Percentiles rank a stretch among this genome's conserved stretches.
phyloP scores from a whole-genome alignment of 2,113 vertebrate genomes.

The Struthio camelus region DNA sequence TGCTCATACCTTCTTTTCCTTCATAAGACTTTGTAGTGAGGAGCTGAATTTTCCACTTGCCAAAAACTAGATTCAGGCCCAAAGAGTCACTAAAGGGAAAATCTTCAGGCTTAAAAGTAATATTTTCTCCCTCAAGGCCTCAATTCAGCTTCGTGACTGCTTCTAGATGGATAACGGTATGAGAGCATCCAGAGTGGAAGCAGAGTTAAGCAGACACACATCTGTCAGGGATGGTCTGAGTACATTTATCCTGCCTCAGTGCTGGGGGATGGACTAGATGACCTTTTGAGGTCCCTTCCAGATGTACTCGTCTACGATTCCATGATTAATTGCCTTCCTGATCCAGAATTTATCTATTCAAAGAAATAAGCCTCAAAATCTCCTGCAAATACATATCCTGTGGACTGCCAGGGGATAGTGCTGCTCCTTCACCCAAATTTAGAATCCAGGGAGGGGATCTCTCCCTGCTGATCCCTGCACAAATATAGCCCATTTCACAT shows the following conservation, averaged over 20 bases:
- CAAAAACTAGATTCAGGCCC: neutral
- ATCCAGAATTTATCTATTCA: slow-evolving; percentile 47
- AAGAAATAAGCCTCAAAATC: slow-evolving; percentile 54
- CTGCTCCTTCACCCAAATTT: neutral
- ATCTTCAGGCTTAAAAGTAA: slow-evolving; percentile 21
- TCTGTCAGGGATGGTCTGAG: slow-evolving; percentile 53
- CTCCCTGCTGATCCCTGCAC: neutral
- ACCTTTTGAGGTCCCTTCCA: slow-evolving; percentile 62
- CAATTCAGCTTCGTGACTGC: neutral
- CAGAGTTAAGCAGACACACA: slow-evolving; percentile 50
- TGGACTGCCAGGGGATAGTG: neutral
- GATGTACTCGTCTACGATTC: slow-evolving; percentile 23
- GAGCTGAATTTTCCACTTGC: neutral
- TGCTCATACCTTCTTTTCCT: neutral
- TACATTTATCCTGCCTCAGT: slow-evolving; percentile 40
- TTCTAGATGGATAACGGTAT: slow-evolving; percentile 1
- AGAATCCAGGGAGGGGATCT: neutral
- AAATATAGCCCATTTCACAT: neutral
- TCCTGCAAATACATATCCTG: neutral
- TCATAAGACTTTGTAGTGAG: neutral
- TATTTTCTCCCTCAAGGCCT: slow-evolving; percentile 13
- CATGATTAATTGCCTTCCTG: slow-evolving; percentile 58
- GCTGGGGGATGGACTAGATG: slow-evolving; percentile 38
- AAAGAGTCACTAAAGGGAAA: neutral
- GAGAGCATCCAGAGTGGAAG: slow-evolving; percentile 6